Evolutionary conservation across 2,113 vertebrate genomes (phyloP).

Genomic region (Sinocyclocheilus grahami): DNA sequence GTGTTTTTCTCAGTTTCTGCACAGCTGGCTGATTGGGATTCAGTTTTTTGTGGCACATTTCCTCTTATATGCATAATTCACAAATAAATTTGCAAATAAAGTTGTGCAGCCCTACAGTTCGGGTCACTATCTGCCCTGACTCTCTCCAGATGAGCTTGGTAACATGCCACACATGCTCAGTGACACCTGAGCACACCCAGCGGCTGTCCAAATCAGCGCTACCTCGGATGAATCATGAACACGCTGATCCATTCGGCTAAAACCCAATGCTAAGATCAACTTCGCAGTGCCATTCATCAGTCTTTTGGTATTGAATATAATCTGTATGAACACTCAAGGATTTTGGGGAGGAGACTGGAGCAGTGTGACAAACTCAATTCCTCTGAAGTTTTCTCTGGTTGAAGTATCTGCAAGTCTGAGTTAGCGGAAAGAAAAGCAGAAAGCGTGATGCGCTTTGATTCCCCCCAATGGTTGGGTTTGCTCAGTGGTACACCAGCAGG

Average conservation of each 20-base stretch:
- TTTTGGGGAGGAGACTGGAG: neutral
- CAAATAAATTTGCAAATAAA: constrained; percentile 32
- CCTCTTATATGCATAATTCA: constrained; percentile 34
- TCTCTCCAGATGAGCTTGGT: constrained; percentile 48
- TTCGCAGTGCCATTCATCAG: constrained; percentile 42
- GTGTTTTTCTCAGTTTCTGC: neutral
- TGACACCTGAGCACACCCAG: constrained; percentile 13
- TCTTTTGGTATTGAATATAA: constrained; percentile 47
- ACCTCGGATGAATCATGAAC: constrained; percentile 40
- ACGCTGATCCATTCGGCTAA: constrained; percentile 33
- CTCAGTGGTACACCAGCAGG: neutral
- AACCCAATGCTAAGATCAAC: constrained; percentile 47
- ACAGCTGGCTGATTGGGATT: constrained; percentile 39
- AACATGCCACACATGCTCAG: constrained; percentile 36
- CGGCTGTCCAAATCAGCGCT: constrained; percentile 35
- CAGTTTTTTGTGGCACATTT: constrained; percentile 31
- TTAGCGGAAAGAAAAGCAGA: neutral
- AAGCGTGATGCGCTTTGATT: neutral
- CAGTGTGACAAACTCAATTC: constrained; percentile 43
- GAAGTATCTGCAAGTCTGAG: constrained; percentile 16
- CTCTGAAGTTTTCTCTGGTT: constrained; percentile 30
- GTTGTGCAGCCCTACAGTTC: constrained; percentile 28
- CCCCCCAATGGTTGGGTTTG: neutral
- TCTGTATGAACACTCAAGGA: constrained; percentile 26
- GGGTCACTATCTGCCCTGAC: constrained; percentile 34